These are phyloP conservation scores for Melanostigma gelatinosum DNA, from an alignment of 2,113 vertebrate genomes.

Conservation along the genomic window DNA sequence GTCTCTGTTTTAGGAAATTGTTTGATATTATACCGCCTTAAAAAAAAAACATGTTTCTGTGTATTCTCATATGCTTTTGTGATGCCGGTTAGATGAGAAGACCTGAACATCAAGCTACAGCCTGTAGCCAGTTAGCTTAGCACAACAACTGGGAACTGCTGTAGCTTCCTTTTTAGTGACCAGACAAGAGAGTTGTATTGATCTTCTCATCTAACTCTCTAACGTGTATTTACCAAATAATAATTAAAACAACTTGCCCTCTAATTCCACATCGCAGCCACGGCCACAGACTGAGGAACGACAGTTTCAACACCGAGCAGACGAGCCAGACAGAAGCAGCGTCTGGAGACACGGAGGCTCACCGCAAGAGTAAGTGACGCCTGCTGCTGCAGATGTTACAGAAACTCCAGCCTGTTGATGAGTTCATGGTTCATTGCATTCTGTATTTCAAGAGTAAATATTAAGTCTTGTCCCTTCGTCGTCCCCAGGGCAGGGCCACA, in stretches of 20 bases:
- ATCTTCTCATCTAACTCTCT: background rate
- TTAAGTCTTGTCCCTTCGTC: background rate
- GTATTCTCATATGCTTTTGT: background rate
- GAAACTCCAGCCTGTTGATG: background rate
- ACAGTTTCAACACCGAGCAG: slow-evolving; percentile 86
- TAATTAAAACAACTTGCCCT: background rate
- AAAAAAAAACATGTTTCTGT: too few relatives aligned
- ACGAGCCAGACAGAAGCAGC: slow-evolving; percentile 52
- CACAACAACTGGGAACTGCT: background rate
- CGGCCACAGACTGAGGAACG: slow-evolving; percentile 82
- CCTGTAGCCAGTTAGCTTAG: background rate
- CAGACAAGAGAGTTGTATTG: background rate
- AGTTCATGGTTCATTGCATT: background rate
- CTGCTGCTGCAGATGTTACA: background rate
- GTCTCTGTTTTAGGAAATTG: too few relatives aligned
- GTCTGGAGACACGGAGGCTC: slow-evolving; percentile 22
- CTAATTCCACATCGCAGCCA: slow-evolving; percentile 70
- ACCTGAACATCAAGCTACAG: background rate
- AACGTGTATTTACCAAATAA: background rate
- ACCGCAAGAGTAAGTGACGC: slow-evolving; percentile 81
- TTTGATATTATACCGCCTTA: too few relatives aligned
- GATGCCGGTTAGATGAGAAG: background rate
- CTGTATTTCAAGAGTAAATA: background rate
- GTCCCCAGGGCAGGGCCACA: slow-evolving; percentile 85
- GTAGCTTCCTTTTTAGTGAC: background rate